Evolutionary conservation across 1,140 invertebrate genomes (phyloP).

Genomic region (Eubasilissa regina): DNA sequence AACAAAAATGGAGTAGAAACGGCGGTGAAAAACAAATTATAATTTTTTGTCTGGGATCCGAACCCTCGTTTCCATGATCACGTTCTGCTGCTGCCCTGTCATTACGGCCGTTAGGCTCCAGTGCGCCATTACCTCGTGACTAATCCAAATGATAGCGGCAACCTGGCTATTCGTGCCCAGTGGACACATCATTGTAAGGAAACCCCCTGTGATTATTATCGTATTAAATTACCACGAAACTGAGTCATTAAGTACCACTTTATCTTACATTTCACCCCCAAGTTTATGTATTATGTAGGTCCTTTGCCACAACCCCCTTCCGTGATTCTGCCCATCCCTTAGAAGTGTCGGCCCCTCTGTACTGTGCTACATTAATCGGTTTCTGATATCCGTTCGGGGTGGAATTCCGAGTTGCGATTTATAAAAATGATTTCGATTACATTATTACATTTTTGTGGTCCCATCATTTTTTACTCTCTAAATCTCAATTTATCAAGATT

Average conservation of each 20-base stretch:
- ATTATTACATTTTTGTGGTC: too few relatives aligned
- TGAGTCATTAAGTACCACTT: slow-evolving; percentile 23
- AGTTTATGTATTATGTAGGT: slow-evolving; percentile 4
- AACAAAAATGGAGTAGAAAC: too few relatives aligned
- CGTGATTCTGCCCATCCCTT: neutral
- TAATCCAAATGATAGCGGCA: neutral
- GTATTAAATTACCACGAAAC: slow-evolving; percentile 34
- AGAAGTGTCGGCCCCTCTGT: neutral
- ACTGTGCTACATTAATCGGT: slow-evolving; percentile 3
- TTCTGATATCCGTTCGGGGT: slow-evolving; percentile 13
- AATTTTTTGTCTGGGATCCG: neutral
- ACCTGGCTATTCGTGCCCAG: slow-evolving; percentile 12
- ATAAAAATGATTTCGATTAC: slow-evolving; percentile 1
- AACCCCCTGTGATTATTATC: slow-evolving; percentile 30
- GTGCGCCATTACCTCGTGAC: slow-evolving; percentile 16
- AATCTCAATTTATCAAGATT: too few relatives aligned
- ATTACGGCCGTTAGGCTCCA: neutral
- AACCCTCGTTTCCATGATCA: neutral
- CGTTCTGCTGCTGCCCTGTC: neutral
- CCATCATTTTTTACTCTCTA: too few relatives aligned
- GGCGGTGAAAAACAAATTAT: too few relatives aligned
- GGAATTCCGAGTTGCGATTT: neutral
- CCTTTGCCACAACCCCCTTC: neutral
- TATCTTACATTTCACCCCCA: neutral
- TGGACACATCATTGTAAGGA: neutral